Percentiles rank a stretch among this genome's conserved stretches.
Conservation (phyloP, 2,888 invertebrate genomes). For the Mongoloraphidia duomilia region DNA sequence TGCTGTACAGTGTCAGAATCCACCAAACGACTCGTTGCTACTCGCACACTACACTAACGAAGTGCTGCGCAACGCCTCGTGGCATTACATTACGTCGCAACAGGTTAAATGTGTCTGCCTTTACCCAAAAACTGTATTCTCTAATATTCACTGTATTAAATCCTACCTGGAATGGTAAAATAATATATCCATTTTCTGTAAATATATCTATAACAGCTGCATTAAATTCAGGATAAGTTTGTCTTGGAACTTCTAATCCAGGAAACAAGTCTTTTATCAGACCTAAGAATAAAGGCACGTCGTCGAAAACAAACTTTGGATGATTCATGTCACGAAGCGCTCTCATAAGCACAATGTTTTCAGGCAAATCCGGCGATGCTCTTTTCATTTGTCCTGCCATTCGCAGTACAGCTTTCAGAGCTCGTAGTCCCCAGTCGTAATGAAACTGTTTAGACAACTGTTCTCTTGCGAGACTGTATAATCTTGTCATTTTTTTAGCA, state of each 20-base stretch:
- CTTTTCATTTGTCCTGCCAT: slow-evolving; percentile 84
- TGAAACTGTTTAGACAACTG: slow-evolving; percentile 87
- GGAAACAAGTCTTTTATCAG: slow-evolving; percentile 83
- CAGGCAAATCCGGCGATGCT: slow-evolving; percentile 61
- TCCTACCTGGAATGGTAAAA: slow-evolving; percentile 52
- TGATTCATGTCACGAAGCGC: slow-evolving; percentile 86
- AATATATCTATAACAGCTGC: slow-evolving; percentile 58
- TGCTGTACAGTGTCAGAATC: no score
- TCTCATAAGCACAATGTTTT: slow-evolving; percentile 80
- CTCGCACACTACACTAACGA: background rate
- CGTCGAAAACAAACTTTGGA: slow-evolving; percentile 85
- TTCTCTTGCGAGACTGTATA: slow-evolving; percentile 74
- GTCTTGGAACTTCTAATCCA: slow-evolving; percentile 75
- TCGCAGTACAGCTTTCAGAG: slow-evolving; percentile 77
- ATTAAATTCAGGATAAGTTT: slow-evolving; percentile 77
- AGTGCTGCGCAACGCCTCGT: no score
- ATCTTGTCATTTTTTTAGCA: slow-evolving; percentile 87
- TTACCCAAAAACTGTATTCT: background rate
- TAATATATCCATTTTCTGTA: slow-evolving; percentile 48
- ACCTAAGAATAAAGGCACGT: slow-evolving; percentile 78
- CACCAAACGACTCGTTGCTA: no score
- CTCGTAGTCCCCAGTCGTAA: slow-evolving; percentile 86
- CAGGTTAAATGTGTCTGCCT: no score
- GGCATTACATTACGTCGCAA: no score
- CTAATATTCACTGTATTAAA: slow-evolving; percentile 7